These are phyloP conservation scores for Adelphocoris suturalis DNA, from an alignment of 2,888 invertebrate species.

Conservation along the genomic window DNA sequence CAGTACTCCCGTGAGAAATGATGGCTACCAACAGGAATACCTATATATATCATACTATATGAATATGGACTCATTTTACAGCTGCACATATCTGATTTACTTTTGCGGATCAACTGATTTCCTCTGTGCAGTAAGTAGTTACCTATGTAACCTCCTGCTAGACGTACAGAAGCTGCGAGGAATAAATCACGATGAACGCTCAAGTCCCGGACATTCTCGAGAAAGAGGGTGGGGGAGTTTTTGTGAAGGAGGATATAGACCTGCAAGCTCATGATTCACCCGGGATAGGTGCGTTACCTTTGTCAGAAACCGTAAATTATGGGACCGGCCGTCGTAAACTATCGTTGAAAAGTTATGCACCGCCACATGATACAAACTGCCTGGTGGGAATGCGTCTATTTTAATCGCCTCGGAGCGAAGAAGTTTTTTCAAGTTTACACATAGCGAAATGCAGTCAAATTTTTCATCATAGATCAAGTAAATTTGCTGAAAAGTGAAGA, in stretches of 20 bases:
- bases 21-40: no score
- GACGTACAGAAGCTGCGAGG: not conserved
- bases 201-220: not conserved
- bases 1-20: no score
- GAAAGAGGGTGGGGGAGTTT: slow-evolving; percentile 1
- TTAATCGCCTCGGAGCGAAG: not conserved
- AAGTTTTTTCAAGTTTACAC: not conserved
- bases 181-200: not conserved
- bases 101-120: no score
- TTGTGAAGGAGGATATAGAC: not conserved
- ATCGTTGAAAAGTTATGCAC: slow-evolving; percentile 43
- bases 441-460: no score
- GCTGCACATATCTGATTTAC: no score
- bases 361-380: slow-evolving; percentile 15
- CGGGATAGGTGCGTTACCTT: slow-evolving; percentile 2
- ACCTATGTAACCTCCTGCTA: not conserved
- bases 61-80: no score
- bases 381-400: not conserved
- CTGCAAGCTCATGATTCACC: slow-evolving; percentile 22
- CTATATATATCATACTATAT: no score
- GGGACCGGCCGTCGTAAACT: slow-evolving; percentile 37
- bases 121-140: not conserved
- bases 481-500: no score
- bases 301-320: slow-evolving; percentile 53
- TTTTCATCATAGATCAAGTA: no score